phyloP scores from a whole-genome alignment of 2,797 vertebrate genomes.

The Micromesistius poutassou region DNA sequence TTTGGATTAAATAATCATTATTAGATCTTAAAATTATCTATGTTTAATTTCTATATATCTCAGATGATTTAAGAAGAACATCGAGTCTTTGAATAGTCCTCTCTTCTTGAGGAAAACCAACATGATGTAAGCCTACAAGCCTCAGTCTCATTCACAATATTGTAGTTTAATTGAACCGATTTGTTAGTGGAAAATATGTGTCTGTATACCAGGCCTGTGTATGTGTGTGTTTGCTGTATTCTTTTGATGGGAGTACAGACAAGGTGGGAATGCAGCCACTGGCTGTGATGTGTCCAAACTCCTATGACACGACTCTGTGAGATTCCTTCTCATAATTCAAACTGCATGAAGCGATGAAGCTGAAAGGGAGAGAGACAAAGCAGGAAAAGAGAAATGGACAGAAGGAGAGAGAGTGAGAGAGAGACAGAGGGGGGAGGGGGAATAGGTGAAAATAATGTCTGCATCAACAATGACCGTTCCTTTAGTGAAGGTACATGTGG shows the following conservation, averaged over 20 bases:
- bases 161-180: neutral
- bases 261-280: slow-evolving; percentile 64
- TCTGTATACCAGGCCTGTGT: neutral
- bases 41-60: neutral
- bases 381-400: slow-evolving; percentile 28
- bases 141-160: neutral
- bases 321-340: slow-evolving; percentile 60
- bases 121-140: neutral
- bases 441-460: slow-evolving; percentile 10
- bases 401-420: neutral
- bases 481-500: slow-evolving; percentile 34
- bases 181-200: neutral
- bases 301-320: slow-evolving; percentile 70
- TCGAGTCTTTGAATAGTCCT: neutral
- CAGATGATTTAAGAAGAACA: neutral
- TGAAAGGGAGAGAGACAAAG: slow-evolving; percentile 17
- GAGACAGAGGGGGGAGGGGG: neutral
- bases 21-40: neutral
- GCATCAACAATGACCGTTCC: slow-evolving; percentile 50
- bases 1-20: neutral
- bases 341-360: slow-evolving; percentile 1
- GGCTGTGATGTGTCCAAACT: slow-evolving; percentile 70
- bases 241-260: slow-evolving; percentile 46
- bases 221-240: slow-evolving; percentile 22
- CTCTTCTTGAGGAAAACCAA: neutral